These are phyloP conservation scores for Eremophila alpestris DNA, from an alignment of 2,797 vertebrate genomes.

Conservation along the genomic window DNA sequence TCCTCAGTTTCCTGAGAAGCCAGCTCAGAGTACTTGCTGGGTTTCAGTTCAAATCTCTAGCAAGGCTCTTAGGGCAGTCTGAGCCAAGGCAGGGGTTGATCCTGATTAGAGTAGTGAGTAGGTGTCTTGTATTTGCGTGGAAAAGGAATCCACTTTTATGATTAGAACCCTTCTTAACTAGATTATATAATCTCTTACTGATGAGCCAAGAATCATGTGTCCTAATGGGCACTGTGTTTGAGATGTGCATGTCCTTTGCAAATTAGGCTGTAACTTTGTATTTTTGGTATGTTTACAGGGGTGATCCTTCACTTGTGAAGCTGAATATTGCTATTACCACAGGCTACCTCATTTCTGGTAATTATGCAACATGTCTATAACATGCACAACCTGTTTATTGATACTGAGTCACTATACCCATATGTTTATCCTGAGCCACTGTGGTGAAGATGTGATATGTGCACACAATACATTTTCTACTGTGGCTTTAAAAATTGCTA, in stretches of 20 bases:
- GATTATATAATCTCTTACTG: not conserved
- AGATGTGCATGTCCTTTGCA: not conserved
- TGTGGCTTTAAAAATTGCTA: not conserved
- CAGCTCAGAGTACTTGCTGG: not conserved
- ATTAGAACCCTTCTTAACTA: not conserved
- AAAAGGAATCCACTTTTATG: not conserved
- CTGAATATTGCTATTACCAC: conserved; percentile 93
- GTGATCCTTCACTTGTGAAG: conserved; percentile 89
- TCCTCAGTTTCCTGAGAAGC: not conserved
- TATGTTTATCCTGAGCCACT: not conserved
- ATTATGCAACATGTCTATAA: conserved; percentile 50
- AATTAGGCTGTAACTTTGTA: conserved; percentile 2
- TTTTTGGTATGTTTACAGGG: conserved; percentile 82
- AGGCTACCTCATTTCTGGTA: conserved; percentile 99
- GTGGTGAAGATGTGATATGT: not conserved
- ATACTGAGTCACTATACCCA: not conserved
- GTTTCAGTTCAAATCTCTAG: not conserved
- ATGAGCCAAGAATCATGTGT: not conserved
- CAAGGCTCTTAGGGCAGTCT: not conserved
- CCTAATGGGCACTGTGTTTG: not conserved
- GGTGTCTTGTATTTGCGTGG: not conserved
- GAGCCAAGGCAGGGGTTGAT: not conserved
- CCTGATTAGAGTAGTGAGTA: not conserved
- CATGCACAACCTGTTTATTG: not conserved
- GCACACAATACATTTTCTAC: not conserved